phyloP scores from a whole-genome alignment of 2,888 invertebrate genomes.

The Lasioglossum vierecki region DNA sequence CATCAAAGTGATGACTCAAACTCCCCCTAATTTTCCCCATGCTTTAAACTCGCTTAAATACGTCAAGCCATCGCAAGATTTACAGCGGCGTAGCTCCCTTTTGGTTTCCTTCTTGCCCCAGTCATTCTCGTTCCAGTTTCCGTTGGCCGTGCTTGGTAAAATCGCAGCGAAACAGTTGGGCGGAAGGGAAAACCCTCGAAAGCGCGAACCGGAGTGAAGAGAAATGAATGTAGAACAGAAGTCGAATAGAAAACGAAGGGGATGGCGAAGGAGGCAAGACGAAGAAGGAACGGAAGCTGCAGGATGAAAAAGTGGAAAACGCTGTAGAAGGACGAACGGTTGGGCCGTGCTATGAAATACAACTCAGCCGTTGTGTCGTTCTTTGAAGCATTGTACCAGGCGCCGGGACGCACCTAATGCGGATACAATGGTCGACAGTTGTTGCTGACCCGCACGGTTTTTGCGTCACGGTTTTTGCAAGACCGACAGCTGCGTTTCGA shows the following conservation, averaged over 20 bases:
- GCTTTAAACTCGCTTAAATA: neutral
- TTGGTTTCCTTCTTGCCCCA: conserved; percentile 22
- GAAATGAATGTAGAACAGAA: neutral
- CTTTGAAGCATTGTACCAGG: conserved; percentile 44
- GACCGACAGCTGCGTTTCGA: conserved; percentile 41
- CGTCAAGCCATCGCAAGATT: conserved; percentile 18
- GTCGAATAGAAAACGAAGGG: neutral
- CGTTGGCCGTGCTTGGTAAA: conserved; percentile 34
- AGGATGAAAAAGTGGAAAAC: neutral
- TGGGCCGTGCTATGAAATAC: conserved; percentile 68
- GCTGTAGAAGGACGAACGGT: conserved; percentile 23
- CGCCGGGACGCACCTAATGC: conserved; percentile 73
- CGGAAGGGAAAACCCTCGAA: neutral
- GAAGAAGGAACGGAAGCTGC: conserved; percentile 9
- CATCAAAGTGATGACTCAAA: no score
- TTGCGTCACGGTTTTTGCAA: conserved; percentile 60
- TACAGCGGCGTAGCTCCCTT: conserved; percentile 32
- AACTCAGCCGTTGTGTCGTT: conserved; percentile 65
- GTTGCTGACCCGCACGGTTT: conserved; percentile 67
- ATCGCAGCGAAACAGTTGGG: conserved; percentile 21
- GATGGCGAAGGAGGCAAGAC: neutral
- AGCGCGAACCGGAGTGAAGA: neutral
- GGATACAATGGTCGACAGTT: conserved; percentile 78
- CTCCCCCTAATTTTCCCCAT: neutral
- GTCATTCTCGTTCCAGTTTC: conserved; percentile 2